These are phyloP conservation scores for Tapirus indicus DNA, from an alignment of 2,797 vertebrate genomes.

Conservation along the genomic window DNA sequence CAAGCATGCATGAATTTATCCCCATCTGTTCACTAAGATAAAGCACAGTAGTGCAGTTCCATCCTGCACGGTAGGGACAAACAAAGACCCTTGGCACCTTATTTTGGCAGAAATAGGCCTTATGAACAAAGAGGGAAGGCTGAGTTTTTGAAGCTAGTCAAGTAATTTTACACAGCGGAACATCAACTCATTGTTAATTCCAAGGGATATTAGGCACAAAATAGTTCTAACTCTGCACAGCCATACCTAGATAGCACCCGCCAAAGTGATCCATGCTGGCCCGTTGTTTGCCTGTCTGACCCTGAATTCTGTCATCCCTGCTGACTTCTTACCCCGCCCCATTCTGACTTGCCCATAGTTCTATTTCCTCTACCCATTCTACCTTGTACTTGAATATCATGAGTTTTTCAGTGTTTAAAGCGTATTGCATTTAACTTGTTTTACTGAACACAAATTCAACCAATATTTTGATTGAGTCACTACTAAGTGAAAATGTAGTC, in stretches of 20 bases:
- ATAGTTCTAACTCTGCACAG: neutral
- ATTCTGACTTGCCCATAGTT: neutral
- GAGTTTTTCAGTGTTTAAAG: neutral
- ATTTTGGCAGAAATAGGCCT: neutral
- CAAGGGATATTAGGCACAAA: neutral
- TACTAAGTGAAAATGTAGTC: neutral
- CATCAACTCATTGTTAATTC: neutral
- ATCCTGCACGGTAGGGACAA: neutral
- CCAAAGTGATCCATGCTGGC: neutral
- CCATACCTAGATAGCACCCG: neutral
- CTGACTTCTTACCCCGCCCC: neutral
- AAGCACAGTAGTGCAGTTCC: neutral
- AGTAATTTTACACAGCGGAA: neutral
- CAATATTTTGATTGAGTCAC: neutral
- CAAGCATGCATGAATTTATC: neutral
- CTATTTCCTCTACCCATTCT: neutral
- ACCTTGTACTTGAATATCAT: neutral
- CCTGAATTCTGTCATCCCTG: neutral
- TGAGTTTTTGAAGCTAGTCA: neutral
- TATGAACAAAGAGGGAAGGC: neutral
- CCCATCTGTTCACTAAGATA: conserved; percentile 49
- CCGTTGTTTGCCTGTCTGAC: neutral
- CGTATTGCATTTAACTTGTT: neutral
- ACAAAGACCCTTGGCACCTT: conserved; percentile 3
- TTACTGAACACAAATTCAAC: conserved; percentile 14